Percentiles rank a stretch among this genome's conserved stretches.
phyloP scores from a whole-genome alignment of 2,888 invertebrate species.

The Ormyrus pomaceus region DNA sequence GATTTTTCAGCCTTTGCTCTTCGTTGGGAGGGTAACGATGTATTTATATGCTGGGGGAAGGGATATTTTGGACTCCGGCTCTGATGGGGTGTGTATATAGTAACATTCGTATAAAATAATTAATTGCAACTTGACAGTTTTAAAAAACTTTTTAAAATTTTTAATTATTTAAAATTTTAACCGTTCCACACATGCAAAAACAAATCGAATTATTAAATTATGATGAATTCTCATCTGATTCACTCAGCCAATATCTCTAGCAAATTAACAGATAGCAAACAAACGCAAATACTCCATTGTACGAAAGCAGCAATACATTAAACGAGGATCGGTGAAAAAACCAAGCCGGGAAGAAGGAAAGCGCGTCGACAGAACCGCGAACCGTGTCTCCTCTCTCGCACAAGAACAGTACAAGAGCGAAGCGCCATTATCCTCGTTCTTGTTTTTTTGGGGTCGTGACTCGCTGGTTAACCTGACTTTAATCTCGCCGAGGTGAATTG shows the following conservation, averaged over 20 bases:
- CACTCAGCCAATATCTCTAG: no score
- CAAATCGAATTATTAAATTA: no score
- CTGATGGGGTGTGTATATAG: no score
- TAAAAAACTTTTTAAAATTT: no score
- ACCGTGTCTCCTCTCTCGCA: slow-evolving; percentile 13
- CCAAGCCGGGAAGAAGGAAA: not conserved
- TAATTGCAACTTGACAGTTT: no score
- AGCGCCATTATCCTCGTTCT: slow-evolving; percentile 21
- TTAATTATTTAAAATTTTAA: no score
- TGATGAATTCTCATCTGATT: no score
- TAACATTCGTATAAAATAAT: no score
- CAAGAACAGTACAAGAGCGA: not conserved
- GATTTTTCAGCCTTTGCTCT: slow-evolving; percentile 3
- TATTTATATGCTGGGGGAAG: not conserved
- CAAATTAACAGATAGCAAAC: no score
- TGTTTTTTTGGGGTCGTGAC: slow-evolving; percentile 18
- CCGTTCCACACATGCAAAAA: no score
- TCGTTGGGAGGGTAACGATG: not conserved
- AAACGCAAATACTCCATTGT: no score
- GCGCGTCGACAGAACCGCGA: slow-evolving; percentile 15
- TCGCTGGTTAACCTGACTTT: slow-evolving; percentile 48
- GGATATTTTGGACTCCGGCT: not conserved
- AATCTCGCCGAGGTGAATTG: slow-evolving; percentile 62
- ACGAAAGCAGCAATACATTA: no score
- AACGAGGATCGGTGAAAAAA: not conserved